Conservation (phyloP, 2,113 vertebrate species). For the Scalopus aquaticus region DNA sequence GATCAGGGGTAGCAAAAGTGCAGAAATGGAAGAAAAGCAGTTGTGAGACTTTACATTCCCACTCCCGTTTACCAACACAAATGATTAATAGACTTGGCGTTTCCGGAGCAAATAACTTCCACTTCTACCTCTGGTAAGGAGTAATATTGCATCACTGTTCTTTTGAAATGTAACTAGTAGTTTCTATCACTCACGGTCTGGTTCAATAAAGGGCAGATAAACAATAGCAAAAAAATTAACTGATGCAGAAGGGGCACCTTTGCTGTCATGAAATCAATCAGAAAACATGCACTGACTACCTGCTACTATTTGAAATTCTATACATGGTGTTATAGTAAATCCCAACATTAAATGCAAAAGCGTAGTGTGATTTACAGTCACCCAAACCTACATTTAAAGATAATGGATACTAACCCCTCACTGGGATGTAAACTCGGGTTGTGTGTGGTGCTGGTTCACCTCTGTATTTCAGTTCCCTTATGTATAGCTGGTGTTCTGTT, state of each 20-base stretch:
- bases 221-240: constrained; percentile 33
- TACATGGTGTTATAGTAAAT: neutral
- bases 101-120: neutral
- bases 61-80: neutral
- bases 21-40: neutral
- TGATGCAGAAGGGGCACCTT: neutral
- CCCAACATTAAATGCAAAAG: neutral
- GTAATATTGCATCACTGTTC: neutral
- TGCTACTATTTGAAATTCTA: neutral
- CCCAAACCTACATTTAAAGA: neutral
- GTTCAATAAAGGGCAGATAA: neutral
- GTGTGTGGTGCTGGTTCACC: neutral
- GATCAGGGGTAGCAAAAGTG: constrained; percentile 63
- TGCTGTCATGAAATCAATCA: neutral
- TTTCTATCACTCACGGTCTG: neutral
- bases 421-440: neutral
- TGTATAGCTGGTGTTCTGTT: neutral
- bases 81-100: neutral
- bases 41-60: neutral
- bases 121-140: neutral
- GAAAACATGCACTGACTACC: neutral
- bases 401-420: neutral
- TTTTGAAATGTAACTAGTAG: neutral
- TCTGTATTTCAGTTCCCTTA: neutral
- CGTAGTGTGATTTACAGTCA: neutral